Conservation (phyloP, 2,888 invertebrate genomes). For the Pherbina coryleti region DNA sequence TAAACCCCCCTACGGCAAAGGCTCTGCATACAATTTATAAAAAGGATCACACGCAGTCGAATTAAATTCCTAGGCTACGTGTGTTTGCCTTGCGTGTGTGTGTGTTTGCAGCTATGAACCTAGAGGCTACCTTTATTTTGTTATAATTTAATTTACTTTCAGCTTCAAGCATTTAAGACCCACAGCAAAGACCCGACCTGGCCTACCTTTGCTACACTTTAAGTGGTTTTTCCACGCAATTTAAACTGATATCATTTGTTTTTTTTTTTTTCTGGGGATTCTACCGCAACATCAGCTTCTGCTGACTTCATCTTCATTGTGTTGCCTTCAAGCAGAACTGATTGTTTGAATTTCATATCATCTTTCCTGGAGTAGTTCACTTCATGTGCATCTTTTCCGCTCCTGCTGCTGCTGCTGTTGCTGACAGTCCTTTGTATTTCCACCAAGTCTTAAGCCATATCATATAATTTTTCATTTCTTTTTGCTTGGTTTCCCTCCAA, state of each 20-base stretch:
- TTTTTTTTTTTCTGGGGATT: neutral
- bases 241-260: conserved; percentile 33
- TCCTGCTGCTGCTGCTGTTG: neutral
- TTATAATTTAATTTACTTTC: conserved; percentile 11
- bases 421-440: neutral
- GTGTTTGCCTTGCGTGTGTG: neutral
- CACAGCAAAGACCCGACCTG: neutral
- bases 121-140: conserved; percentile 4
- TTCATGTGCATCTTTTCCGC: neutral
- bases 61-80: neutral
- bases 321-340: neutral
- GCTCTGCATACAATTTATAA: conserved; percentile 15
- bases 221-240: conserved; percentile 32
- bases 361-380: neutral
- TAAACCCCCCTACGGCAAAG: neutral
- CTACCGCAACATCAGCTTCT: neutral
- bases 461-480: conserved; percentile 10
- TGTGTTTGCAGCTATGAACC: neutral
- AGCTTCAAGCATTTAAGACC: neutral
- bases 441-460: neutral
- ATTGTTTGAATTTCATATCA: no score
- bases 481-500: neutral
- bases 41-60: conserved; percentile 12
- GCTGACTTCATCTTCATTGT: neutral
- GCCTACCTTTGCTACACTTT: conserved; percentile 7